Evolutionary conservation across 2,797 vertebrate genomes (phyloP), one percentile per base, ranked within the genome.

Genomic region (Malacoctenus gilli): DNA sequence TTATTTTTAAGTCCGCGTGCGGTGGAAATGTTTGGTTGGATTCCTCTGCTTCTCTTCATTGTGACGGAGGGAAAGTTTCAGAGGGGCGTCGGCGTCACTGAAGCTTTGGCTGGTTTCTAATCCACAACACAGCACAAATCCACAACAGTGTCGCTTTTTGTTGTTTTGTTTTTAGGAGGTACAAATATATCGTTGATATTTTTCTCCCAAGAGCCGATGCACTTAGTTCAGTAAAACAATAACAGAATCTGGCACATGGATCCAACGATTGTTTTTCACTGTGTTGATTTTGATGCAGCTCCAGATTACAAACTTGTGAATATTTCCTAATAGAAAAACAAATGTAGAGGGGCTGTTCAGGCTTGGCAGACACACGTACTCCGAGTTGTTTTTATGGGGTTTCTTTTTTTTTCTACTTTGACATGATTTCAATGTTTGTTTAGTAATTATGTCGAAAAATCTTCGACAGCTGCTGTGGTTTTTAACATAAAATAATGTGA

Each of bases 381-480:
- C 35, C 1, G 36, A 42, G 46, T n/a, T n/a, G n/a, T n/a, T n/a
- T n/a, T n/a, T n/a, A n/a, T n/a, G n/a, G n/a, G n/a, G n/a, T n/a
- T n/a, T 25, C 23, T 25, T 25, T 25, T 25, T 25, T 4, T 8
- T 8, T 8, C 23, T 8, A 4, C 23, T 28, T 28, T 28, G 5
- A 28, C 5, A 28, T 28, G 23, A 73, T 59, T 67, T 75, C 43
- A 69, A 68, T 55, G 56, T 75, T 75, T 55, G 49, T 75, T 63
- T 8, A 16, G 50, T 66, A 60, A 75, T 80, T 65, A 63, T 7
- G 48, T 43, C 1, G 4, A 67, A 50, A 66, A 72, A 60, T 55
- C 38, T 47, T 32, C 31, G 40, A 37, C 71, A 76, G 68, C 67
- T 72, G 75, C 52, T 68, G 54, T 36, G 61, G 51, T 31, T 30